phyloP scores from a whole-genome alignment of 35 echinoderm and acorn worm genomes.

The Eucidaris tribuloides region DNA sequence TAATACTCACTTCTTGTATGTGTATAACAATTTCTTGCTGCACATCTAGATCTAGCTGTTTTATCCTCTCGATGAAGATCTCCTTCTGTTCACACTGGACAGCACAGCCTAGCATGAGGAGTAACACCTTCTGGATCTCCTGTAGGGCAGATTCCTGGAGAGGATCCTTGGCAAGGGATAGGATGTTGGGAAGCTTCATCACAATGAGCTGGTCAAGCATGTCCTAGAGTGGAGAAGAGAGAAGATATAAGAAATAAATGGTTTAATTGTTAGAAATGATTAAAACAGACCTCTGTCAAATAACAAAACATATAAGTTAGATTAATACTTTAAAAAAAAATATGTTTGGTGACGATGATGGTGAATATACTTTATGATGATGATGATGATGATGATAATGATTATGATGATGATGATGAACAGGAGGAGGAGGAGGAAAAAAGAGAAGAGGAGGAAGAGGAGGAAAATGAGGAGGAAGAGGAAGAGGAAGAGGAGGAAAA shows the following conservation, averaged over 20 bases:
- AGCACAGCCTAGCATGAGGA: slow-evolving; percentile 92
- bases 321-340: no score
- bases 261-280: no score
- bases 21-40: slow-evolving; percentile 96
- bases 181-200: slow-evolving; percentile 91
- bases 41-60: slow-evolving; percentile 89
- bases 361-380: no score
- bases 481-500: no score
- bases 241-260: background rate
- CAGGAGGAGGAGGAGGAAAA: no score
- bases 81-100: slow-evolving; percentile 97
- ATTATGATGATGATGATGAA: no score
- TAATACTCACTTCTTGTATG: slow-evolving; percentile 87
- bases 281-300: no score
- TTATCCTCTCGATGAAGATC: slow-evolving; percentile 97
- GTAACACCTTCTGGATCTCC: slow-evolving; percentile 88
- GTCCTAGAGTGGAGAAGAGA: slow-evolving; percentile 50
- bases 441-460: no score
- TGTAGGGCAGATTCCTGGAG: slow-evolving; percentile 59
- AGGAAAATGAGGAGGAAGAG: no score
- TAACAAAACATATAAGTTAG: no score
- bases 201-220: slow-evolving; percentile 92
- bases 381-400: no score
- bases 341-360: no score
- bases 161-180: slow-evolving; percentile 85